Evolutionary conservation across 2,113 vertebrate genomes (phyloP), one percentile per base, ranked within the genome.

Genomic region (Orthonyx spaldingii): DNA sequence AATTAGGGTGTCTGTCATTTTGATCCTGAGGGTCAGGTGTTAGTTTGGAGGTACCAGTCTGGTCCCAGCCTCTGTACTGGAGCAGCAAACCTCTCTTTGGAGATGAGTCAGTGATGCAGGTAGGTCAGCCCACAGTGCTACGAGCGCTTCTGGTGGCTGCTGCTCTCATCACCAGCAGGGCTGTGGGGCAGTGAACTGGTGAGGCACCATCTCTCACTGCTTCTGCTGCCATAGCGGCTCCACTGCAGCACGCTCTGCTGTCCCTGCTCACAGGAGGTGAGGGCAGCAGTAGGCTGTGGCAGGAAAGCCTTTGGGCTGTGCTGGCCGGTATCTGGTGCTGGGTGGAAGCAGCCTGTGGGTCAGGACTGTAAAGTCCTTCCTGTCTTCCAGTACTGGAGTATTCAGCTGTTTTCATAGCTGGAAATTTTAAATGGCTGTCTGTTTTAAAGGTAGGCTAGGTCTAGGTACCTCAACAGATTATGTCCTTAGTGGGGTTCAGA

Each of bases 91-190:
- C 59, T 93, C 13, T 94, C 90, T 94, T 93, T 96, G 94, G 94
- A 90, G 92, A 93, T 97, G 92, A 93, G 96, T 82, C 92, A 95
- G 95, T 94, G 85, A 87, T 64, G 87, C 85, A 96, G 95, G 94
- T 96, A 92, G 92, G 88, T 96, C 86, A 94, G 90, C 83, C 83
- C 69, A 41, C 79, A 92, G 88, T 86, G 75, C 83, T 69, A 32
- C 27, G 49, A 93, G 82, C 1, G 5, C 95, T 93, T 95, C 82
- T 88, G 57, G 92, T 1, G 3, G 94, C 96, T 95, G 92, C 88
- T 85, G 94, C 90, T 93, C 92, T 93, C 2, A 0, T 85, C 90
- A 90, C 88, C 79, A 42, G 1, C 74, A 90, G 95, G 84, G 74
- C 94, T 95, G 74, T 85, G 87, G 82, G 95, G 66, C 84, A 96